Evolutionary conservation across 2,888 invertebrate genomes (phyloP).

Genomic region (Tyria jacobaeae): DNA sequence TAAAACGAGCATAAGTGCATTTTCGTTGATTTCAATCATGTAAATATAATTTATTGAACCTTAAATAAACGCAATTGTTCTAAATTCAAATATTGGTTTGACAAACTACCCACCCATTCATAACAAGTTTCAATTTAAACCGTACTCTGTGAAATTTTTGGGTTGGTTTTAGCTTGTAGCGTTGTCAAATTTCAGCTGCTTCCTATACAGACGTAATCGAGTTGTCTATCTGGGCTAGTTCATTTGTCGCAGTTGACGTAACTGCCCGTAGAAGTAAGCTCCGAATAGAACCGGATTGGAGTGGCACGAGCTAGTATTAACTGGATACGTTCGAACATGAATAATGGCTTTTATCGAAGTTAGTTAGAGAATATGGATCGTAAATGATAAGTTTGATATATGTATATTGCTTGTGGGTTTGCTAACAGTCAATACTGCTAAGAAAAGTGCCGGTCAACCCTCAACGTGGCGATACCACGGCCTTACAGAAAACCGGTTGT

Average conservation of each 20-base stretch:
- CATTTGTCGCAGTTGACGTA: constrained; percentile 41
- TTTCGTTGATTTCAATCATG: constrained; percentile 9
- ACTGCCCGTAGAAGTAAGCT: constrained; percentile 35
- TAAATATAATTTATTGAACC: constrained; percentile 25
- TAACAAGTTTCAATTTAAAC: constrained; percentile 11
- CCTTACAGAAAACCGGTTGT: too few species aligned
- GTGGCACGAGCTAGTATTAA: constrained; percentile 17
- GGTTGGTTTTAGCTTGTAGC: constrained; percentile 21
- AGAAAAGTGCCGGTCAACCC: too few species aligned
- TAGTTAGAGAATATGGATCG: not conserved
- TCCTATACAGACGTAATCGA: constrained; percentile 34
- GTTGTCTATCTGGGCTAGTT: constrained; percentile 43
- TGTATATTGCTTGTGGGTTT: too few species aligned
- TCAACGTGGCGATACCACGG: too few species aligned
- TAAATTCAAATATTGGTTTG: constrained; percentile 55
- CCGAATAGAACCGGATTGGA: constrained; percentile 20
- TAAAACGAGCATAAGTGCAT: constrained; percentile 3
- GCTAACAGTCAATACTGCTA: too few species aligned
- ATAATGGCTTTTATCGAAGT: not conserved
- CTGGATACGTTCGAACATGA: constrained; percentile 7
- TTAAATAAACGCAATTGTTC: constrained; percentile 47
- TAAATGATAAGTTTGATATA: not conserved
- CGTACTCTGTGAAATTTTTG: constrained; percentile 1
- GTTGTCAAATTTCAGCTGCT: constrained; percentile 26
- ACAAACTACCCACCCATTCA: constrained; percentile 29